Evolutionary conservation across 2,113 vertebrate species (phyloP), one percentile per base, ranked within the genome.

Genomic region (Ginglymostoma cirratum): DNA sequence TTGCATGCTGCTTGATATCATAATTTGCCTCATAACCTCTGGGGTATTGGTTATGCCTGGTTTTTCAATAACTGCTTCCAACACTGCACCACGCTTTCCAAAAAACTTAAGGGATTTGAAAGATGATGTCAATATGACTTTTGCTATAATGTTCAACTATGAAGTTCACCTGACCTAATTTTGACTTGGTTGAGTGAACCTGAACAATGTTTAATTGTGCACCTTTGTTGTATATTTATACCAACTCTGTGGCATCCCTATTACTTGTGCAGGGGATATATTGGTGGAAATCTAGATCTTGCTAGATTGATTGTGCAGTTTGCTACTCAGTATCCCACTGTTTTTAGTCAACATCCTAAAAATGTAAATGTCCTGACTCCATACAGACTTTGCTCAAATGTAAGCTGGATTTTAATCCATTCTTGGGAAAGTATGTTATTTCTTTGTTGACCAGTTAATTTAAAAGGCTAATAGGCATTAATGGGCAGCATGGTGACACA

Each of bases 131-230:
- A 93, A 61, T 66, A 19, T 93, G n/a, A 93, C 61, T 93, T 66
- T 93, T 93, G n/a, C 21, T n/a, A 61, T 67, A 93, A 93, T 19
- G 38, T 93, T 42, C 66, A 34, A 66, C 89, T 66, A 19, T 66
- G 89, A 5, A 72, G 1, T 5, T 94, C 65, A 94, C 24, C n/a
- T 70, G 38, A 48, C 67, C 24, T 48, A 48, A 34, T 38, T 70
- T 67, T 70, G 38, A 95, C 66, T 48, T 72, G 67, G 42, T 48
- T 72, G 65, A 42, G 8, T 72, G 45, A 72, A 12, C 93, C 38
- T 30, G 67, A 72, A 93, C 42, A 95, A 95, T 95, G 24, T 95
- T 95, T 70, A 95, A 72, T 48, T 70, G 92, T 94, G 66, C 66
- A 70, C 66, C 19, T 92, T 92, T 66, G 89, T n/a, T 65, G 61